Evolutionary conservation across 2,113 vertebrate species (phyloP).

Genomic region (Actinemys pallida): DNA sequence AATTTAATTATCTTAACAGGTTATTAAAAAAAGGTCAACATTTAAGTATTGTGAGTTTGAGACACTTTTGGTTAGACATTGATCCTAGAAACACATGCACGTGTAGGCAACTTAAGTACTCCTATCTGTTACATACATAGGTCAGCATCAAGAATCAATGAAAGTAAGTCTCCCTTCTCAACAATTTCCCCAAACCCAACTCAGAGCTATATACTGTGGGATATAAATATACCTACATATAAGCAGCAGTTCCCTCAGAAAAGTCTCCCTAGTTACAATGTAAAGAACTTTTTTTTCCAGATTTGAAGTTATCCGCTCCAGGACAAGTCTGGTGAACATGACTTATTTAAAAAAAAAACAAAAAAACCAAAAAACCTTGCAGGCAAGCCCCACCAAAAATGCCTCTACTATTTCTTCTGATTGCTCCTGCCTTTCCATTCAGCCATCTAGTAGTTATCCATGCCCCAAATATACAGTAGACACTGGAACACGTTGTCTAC

Average conservation of each 20-base stretch:
- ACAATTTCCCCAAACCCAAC: background rate
- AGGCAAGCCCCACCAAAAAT: background rate
- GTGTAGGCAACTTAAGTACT: background rate
- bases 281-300: background rate
- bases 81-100: background rate
- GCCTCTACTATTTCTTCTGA: background rate
- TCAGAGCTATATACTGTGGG: background rate
- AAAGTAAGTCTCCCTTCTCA: background rate
- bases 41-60: background rate
- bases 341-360: too few relatives aligned
- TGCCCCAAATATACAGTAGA: background rate
- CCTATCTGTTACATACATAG: background rate
- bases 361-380: background rate
- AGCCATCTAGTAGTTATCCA: background rate
- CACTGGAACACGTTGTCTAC: background rate
- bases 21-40: background rate
- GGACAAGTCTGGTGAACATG: background rate
- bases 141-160: background rate
- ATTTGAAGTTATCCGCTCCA: background rate
- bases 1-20: background rate
- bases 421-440: background rate
- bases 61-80: background rate
- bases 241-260: background rate
- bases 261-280: background rate
- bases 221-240: background rate